phyloP scores from a whole-genome alignment of 2,113 vertebrate species.

The Microcebus lehilahytsara region DNA sequence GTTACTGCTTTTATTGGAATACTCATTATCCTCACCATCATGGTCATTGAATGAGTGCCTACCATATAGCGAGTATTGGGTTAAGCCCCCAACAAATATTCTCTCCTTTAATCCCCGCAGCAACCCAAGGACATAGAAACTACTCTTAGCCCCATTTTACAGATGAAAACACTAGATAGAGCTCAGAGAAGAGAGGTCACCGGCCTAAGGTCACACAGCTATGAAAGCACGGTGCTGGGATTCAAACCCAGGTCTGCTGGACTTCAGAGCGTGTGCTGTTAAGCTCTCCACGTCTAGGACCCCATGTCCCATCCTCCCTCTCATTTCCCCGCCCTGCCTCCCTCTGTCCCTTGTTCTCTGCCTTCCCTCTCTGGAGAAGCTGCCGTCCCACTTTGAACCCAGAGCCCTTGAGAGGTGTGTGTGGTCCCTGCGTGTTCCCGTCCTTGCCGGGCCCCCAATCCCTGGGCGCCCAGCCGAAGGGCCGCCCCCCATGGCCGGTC shows the following conservation, averaged over 20 bases:
- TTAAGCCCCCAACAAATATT: neutral
- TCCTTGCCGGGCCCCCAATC: neutral
- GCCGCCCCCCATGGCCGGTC: accelerated
- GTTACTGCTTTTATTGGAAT: no score
- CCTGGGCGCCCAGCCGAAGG: neutral
- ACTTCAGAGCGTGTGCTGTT: neutral
- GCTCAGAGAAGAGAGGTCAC: neutral
- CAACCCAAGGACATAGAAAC: neutral
- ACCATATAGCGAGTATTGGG: neutral
- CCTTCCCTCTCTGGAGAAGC: neutral
- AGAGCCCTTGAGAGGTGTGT: accelerated
- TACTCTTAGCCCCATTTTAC: neutral
- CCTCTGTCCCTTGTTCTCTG: neutral
- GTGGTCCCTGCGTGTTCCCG: accelerated
- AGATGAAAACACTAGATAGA: neutral
- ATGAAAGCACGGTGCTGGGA: neutral
- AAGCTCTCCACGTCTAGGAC: neutral
- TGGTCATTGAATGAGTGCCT: neutral
- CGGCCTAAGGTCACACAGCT: neutral
- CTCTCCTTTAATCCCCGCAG: neutral
- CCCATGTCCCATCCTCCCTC: neutral
- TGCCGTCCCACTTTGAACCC: neutral
- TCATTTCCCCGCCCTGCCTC: neutral
- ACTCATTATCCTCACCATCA: neutral
- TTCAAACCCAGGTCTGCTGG: neutral